These are phyloP conservation scores for Tachina lurida DNA, from an alignment of 2,888 invertebrate species.

Conservation along the genomic window DNA sequence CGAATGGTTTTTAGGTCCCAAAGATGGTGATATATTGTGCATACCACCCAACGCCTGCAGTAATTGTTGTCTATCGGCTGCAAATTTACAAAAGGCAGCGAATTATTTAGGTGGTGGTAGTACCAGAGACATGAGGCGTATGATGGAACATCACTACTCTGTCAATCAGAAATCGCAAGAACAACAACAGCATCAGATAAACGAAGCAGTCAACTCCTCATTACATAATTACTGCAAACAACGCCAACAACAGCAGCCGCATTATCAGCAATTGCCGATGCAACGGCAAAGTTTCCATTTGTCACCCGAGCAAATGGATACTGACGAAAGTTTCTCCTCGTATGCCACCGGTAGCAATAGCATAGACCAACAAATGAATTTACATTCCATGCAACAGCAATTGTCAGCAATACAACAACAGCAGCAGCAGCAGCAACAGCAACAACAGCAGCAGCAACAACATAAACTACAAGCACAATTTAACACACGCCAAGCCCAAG, in stretches of 20 bases:
- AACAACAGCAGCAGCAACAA: constrained; percentile 69
- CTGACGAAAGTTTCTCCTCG: constrained; percentile 76
- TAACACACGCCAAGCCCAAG: constrained; percentile 63
- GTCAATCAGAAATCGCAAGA: constrained; percentile 40
- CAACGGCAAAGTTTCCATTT: constrained; percentile 69
- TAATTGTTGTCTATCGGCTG: constrained; percentile 77
- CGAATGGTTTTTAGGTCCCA: constrained; percentile 93
- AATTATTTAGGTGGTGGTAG: constrained; percentile 79
- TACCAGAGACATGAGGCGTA: constrained; percentile 74
- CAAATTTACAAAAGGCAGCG: constrained; percentile 63
- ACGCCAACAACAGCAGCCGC: constrained; percentile 75
- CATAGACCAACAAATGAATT: constrained; percentile 53
- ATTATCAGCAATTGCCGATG: constrained; percentile 72
- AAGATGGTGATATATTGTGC: constrained; percentile 77
- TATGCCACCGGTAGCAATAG: constrained; percentile 38
- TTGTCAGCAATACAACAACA: constrained; percentile 60
- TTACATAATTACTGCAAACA: constrained; percentile 77
- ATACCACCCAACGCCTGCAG: constrained; percentile 80
- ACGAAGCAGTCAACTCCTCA: constrained; percentile 69
- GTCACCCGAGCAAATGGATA: constrained; percentile 77
- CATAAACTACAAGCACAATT: constrained; percentile 69
- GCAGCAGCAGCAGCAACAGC: constrained; percentile 61
- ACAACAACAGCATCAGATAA: constrained; percentile 40
- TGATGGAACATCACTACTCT: constrained; percentile 66
- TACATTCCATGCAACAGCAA: constrained; percentile 67